phyloP scores from a whole-genome alignment of 2,113 vertebrate genomes.

The Engystomops pustulosus region DNA sequence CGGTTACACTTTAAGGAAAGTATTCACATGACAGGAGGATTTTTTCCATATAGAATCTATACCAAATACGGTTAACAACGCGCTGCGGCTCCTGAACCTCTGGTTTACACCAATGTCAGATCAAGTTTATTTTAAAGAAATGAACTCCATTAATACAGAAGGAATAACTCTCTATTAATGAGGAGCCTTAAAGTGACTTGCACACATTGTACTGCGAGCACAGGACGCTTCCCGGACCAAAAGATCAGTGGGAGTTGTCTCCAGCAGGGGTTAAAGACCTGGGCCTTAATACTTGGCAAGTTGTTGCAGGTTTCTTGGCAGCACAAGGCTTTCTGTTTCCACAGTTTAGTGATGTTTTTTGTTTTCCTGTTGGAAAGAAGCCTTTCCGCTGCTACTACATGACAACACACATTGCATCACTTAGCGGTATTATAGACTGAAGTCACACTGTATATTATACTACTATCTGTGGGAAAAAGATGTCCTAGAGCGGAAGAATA shows the following conservation, averaged over 20 bases:
- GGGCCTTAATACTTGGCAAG: conserved; percentile 7
- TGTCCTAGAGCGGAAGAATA: too few relatives aligned
- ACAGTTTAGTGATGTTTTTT: background rate
- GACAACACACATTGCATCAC: background rate
- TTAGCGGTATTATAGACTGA: background rate
- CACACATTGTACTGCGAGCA: background rate
- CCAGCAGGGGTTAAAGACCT: background rate
- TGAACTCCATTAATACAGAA: conserved; percentile 19
- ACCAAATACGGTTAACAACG: conserved; percentile 49
- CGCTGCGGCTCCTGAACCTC: background rate
- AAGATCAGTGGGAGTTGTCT: background rate
- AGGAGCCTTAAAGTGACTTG: background rate
- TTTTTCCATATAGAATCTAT: conserved; percentile 46
- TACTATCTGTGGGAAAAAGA: too few relatives aligned
- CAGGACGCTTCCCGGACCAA: background rate
- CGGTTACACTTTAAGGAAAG: too few relatives aligned
- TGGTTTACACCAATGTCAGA: conserved; percentile 48
- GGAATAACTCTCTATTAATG: conserved; percentile 23
- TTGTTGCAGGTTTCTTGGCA: background rate
- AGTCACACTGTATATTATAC: background rate
- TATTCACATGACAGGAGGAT: background rate
- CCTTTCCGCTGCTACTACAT: background rate
- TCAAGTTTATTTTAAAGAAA: conserved; percentile 23
- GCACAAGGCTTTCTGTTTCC: background rate
- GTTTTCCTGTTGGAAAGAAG: background rate